Evolutionary conservation across 2,888 invertebrate genomes (phyloP).

Genomic region (Darwinula stevensoni): DNA sequence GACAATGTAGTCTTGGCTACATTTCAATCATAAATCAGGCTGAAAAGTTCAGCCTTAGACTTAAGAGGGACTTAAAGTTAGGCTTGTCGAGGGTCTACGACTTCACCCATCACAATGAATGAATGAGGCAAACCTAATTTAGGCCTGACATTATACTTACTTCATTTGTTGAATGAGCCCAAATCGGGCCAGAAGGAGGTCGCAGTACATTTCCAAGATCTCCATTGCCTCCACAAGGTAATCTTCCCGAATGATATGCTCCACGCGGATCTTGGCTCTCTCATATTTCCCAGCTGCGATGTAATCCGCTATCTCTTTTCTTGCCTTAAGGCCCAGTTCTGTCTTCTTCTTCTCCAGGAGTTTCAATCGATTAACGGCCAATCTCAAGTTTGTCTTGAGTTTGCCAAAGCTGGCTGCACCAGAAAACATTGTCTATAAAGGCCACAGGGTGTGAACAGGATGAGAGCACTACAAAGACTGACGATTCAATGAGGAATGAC

Average conservation of each 20-base stretch:
- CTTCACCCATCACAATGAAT: too few species aligned
- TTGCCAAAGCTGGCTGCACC: too few species aligned
- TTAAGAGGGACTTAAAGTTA: too few species aligned
- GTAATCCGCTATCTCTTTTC: conserved; percentile 92
- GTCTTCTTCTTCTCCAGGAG: conserved; percentile 90
- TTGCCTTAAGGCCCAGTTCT: conserved; percentile 76
- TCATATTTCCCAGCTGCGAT: conserved; percentile 42
- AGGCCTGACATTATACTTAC: conserved; percentile 19
- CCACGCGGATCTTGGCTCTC: conserved; percentile 76
- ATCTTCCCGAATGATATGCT: conserved; percentile 94
- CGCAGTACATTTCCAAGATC: conserved; percentile 96
- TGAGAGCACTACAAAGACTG: too few species aligned
- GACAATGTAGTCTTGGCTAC: too few species aligned
- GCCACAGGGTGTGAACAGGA: too few species aligned
- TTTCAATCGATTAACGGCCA: conserved; percentile 76
- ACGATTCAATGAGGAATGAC: too few species aligned
- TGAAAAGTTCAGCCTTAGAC: too few species aligned
- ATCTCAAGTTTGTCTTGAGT: conserved; percentile 75
- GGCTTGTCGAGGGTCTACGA: too few species aligned
- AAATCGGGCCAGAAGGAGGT: conserved; percentile 75
- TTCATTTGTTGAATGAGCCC: conserved; percentile 91
- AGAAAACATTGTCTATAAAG: too few species aligned
- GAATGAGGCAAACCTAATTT: too few species aligned
- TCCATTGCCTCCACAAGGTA: conserved; percentile 99
- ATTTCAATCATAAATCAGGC: too few species aligned